A percentile compares a stretch with the other conserved stretches of the same genome.
phyloP scores from a whole-genome alignment of 2,113 vertebrate genomes.

The Zosterops pallidus region DNA sequence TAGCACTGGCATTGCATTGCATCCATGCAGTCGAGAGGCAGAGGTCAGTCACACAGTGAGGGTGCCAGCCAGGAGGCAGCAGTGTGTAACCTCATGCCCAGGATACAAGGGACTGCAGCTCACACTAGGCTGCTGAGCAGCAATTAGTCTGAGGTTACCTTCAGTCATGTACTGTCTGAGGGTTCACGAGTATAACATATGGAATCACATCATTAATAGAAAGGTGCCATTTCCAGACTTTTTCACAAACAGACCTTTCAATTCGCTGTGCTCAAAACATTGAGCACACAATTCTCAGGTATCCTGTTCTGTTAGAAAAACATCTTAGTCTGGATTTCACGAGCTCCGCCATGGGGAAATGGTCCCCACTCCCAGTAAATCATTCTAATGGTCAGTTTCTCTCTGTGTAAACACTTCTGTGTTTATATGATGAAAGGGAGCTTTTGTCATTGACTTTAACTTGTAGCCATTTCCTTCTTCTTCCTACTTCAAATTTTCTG shows the following conservation, averaged over 20 bases:
- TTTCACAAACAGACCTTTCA: not conserved
- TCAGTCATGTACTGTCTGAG: not conserved
- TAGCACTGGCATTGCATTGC: not conserved
- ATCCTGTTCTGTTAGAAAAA: not conserved
- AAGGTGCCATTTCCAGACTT: not conserved
- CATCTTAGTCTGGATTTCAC: not conserved
- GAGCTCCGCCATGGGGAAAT: not conserved
- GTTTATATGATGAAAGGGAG: slow-evolving; percentile 5
- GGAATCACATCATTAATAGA: not conserved
- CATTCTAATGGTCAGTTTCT: not conserved
- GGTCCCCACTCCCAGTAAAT: not conserved
- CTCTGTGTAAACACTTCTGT: not conserved
- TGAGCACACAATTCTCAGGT: not conserved
- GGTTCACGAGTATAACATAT: not conserved
- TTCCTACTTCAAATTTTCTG: not conserved
- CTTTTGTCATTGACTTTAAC: not conserved
- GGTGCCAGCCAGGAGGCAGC: not conserved
- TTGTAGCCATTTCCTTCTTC: slow-evolving; percentile 23
- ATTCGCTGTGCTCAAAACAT: not conserved
- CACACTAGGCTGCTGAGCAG: not conserved
- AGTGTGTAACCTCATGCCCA: not conserved
- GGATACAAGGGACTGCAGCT: not conserved
- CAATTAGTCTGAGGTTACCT: not conserved
- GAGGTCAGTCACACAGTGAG: not conserved
- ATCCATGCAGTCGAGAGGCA: rapidly evolving